Percentiles rank a stretch among this genome's conserved stretches.
Conservation (phyloP, 2,113 vertebrate genomes). For the Genyomyrus donnyi region DNA sequence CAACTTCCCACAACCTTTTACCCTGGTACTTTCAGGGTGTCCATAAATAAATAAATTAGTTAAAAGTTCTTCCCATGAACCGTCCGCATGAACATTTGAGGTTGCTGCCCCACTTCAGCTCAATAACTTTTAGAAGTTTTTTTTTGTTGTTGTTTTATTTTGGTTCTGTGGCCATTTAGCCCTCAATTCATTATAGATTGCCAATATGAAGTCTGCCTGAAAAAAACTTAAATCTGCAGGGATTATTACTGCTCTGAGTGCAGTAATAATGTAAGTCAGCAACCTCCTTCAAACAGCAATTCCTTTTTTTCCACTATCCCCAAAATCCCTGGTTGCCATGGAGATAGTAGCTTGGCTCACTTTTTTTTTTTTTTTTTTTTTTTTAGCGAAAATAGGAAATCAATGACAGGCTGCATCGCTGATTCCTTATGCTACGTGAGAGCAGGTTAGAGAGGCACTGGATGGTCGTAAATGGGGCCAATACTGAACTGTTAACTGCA, state of each 20-base stretch:
- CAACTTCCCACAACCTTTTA: constrained; percentile 9
- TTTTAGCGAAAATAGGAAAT: constrained; percentile 11
- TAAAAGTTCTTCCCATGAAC: no score
- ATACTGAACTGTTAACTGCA: not conserved
- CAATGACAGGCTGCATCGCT: not conserved
- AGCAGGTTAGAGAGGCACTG: not conserved
- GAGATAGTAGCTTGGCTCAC: constrained; percentile 9
- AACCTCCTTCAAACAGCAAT: constrained; percentile 4
- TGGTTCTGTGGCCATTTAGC: not conserved
- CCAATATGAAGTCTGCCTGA: not conserved
- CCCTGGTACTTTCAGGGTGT: not conserved
- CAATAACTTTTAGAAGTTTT: not conserved
- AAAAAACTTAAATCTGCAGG: not conserved
- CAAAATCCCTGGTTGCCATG: constrained; percentile 18
- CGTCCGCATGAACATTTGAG: not conserved
- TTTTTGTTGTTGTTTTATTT: not conserved
- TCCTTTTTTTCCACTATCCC: not conserved
- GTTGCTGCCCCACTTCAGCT: not conserved
- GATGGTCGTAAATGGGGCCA: no score
- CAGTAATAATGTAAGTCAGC: not conserved
- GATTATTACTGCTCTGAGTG: not conserved
- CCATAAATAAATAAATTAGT: not conserved
- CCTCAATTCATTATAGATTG: not conserved
- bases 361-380: not conserved
- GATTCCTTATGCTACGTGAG: not conserved